phyloP scores from a whole-genome alignment of 2,888 invertebrate genomes.

The Toxonevra muliebris region DNA sequence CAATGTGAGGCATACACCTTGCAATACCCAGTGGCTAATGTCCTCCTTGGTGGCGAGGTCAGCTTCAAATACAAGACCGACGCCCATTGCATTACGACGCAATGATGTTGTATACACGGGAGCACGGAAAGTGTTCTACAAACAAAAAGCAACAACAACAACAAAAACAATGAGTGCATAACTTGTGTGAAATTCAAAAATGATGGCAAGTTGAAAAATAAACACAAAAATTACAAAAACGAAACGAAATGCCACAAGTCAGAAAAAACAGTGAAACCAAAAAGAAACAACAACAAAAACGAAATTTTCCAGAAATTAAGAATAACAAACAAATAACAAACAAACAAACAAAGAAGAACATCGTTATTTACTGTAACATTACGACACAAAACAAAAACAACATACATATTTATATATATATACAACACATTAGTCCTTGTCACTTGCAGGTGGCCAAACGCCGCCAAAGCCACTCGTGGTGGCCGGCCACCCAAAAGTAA shows the following conservation, averaged over 20 bases:
- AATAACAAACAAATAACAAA: slow-evolving; percentile 6
- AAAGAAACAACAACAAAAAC: neutral
- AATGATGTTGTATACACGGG: slow-evolving; percentile 91
- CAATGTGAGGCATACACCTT: slow-evolving; percentile 87
- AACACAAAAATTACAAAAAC: slow-evolving; percentile 21
- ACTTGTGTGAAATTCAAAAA: slow-evolving; percentile 16
- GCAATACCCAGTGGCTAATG: slow-evolving; percentile 87
- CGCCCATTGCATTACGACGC: slow-evolving; percentile 90
- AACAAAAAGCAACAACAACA: slow-evolving; percentile 25
- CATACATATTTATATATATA: no score
- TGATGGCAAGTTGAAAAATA: slow-evolving; percentile 21
- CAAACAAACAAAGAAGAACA: slow-evolving; percentile 9
- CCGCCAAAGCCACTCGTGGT: neutral
- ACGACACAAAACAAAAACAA: slow-evolving; percentile 35
- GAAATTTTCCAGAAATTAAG: neutral
- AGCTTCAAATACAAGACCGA: slow-evolving; percentile 90
- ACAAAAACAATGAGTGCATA: slow-evolving; percentile 7
- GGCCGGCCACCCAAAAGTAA: neutral
- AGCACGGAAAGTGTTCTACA: slow-evolving; percentile 84
- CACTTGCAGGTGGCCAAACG: slow-evolving; percentile 48
- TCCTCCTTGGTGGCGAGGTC: slow-evolving; percentile 85
- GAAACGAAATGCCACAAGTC: slow-evolving; percentile 6
- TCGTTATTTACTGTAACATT: neutral
- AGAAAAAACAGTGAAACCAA: neutral
- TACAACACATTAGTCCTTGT: slow-evolving; percentile 53